phyloP scores from a whole-genome alignment of 2,888 invertebrate species.

The Theristus sp. region DNA sequence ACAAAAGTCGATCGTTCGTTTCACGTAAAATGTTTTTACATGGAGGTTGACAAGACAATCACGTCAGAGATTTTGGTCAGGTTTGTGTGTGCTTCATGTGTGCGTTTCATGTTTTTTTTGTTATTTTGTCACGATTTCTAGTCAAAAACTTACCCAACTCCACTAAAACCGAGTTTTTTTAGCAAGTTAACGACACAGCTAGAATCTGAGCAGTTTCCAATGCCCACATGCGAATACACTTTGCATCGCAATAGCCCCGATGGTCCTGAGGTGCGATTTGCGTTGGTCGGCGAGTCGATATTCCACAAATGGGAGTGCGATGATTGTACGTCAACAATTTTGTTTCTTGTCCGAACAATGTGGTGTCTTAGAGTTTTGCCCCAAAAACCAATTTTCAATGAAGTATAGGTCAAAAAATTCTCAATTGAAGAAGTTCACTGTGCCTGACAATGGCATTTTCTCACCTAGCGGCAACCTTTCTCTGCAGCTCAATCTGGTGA shows the following conservation, averaged over 20 bases:
- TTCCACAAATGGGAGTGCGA: not conserved
- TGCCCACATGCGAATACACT: constrained; percentile 5
- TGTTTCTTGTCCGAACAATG: no score
- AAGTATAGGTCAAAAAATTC: no score
- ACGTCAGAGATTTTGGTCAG: not conserved
- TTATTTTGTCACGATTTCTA: no score
- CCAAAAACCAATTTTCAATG: no score
- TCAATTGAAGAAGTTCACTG: no score
- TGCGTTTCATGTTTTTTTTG: no score
- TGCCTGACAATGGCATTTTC: no score
- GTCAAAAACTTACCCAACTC: not conserved
- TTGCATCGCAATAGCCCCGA: constrained; percentile 3
- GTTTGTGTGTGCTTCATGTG: no score
- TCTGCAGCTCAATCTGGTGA: not conserved
- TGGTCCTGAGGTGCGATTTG: constrained; percentile 4
- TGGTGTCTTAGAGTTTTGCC: no score
- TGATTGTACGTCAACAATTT: not conserved
- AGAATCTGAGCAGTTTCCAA: not conserved
- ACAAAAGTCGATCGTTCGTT: not conserved
- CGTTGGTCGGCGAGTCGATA: constrained; percentile 6
- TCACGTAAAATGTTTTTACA: not conserved
- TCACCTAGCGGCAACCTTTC: no score
- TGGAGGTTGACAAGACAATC: not conserved
- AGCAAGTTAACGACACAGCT: not conserved
- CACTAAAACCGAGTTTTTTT: not conserved